Conservation (phyloP, 2,113 vertebrate species). For the Syngnathus typhle region DNA sequence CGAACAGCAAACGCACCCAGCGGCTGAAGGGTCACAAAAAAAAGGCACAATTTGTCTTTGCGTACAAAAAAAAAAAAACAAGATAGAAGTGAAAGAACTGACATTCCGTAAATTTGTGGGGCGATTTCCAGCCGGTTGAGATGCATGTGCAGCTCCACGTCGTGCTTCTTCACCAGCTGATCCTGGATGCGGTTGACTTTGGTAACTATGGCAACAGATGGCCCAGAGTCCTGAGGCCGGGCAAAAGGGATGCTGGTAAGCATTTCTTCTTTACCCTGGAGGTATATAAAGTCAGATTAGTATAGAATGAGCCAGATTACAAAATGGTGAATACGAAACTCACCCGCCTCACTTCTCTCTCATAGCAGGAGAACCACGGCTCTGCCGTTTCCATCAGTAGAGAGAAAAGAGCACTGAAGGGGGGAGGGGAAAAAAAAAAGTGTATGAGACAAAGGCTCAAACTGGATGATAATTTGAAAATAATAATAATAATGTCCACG, state of each 20-base stretch:
- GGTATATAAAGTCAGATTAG: neutral
- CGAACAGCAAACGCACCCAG: constrained; percentile 93
- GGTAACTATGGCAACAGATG: constrained; percentile 93
- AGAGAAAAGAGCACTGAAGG: constrained; percentile 70
- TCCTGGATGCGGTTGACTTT: constrained; percentile 99
- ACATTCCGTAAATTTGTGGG: constrained; percentile 97
- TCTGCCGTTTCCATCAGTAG: constrained; percentile 77
- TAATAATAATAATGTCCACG: too few species aligned
- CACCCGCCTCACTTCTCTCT: constrained; percentile 74
- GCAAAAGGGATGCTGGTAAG: constrained; percentile 91
- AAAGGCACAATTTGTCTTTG: too few species aligned
- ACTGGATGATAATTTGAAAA: too few species aligned
- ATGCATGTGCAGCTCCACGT: constrained; percentile 94
- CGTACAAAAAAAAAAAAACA: neutral
- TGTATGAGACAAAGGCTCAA: too few species aligned
- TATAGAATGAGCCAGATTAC: neutral
- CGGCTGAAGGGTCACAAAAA: constrained; percentile 67
- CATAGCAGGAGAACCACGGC: constrained; percentile 76
- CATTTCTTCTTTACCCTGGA: constrained; percentile 89
- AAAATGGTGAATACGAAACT: constrained; percentile 15
- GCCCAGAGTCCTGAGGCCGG: constrained; percentile 89
- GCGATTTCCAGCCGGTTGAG: constrained; percentile 95
- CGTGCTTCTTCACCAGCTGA: constrained; percentile 93
- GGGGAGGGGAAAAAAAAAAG: too few species aligned
- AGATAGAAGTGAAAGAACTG: constrained; percentile 62